Evolutionary conservation across 2,888 invertebrate species (phyloP), one percentile per base, ranked within the genome.

Genomic region (Bellardia pandia): DNA sequence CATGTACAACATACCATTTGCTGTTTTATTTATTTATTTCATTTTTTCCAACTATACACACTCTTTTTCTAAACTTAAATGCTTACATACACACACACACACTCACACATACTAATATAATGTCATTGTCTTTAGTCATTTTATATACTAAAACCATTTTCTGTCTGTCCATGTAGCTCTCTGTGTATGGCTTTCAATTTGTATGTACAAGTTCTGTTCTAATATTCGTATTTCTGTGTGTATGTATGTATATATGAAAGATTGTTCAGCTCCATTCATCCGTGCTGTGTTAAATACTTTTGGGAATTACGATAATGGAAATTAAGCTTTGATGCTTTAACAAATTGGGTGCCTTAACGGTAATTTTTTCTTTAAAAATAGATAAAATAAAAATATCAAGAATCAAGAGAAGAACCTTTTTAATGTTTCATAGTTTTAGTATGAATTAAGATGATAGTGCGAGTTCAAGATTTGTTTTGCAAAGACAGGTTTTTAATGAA

Each of bases 261-360:
- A 60, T 3, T 48, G 62, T 23, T 40, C 56, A 58, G 40, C 37
- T 74, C 56, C 64, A 83, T 83, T 81, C 80, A 86, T 64, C 45
- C 81, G 51, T 84, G 74, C 74, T 86, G 81, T 81, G 79, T 62
- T 88, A 86, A 88, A 88, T 88, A 86, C 88, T 80, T 85, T 86
- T 68, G 88, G 88, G 88, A 86, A 86, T 88, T 76, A 60, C 72
- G 62, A 79, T 86, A 83, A 88, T 80, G 83, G 77, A 81, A 84
- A 86, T 88, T 88, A 83, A 88, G 86, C 79, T 88, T 88, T 85
- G 85, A 88, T 88, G 88, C 69, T 87, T 66, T 78, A 69, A 85
- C 81, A 87, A 87, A 87, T 87, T 87, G 87, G 87, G 85, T 87
- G 87, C 85, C 78, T 87, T 87, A 87, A 85, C 69, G 81, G 71